Evolutionary conservation across 2,113 vertebrate genomes (phyloP).

Genomic region (Muscicapa adusta): DNA sequence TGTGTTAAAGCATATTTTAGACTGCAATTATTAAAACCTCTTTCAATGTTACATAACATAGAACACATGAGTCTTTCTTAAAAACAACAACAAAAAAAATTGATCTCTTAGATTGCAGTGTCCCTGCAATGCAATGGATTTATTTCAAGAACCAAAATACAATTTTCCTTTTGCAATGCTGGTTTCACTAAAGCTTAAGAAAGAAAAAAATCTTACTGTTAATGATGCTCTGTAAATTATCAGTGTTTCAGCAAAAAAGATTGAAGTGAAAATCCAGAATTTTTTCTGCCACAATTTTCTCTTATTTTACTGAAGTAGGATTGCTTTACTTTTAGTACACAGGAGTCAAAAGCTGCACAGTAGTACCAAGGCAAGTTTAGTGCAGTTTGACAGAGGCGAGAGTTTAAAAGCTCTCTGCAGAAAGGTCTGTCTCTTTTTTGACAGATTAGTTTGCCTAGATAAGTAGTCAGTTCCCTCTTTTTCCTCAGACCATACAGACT

Average conservation of each 20-base stretch:
- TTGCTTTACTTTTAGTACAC: background rate
- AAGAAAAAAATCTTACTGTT: background rate
- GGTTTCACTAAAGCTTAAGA: background rate
- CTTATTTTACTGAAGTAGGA: background rate
- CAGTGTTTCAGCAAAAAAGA: fast-evolving
- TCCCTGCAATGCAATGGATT: background rate
- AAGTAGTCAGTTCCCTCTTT: background rate
- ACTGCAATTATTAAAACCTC: background rate
- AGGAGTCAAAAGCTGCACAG: background rate
- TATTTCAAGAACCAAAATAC: background rate
- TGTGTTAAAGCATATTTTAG: background rate
- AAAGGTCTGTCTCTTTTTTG: background rate
- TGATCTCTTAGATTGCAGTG: background rate
- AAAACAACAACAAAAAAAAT: background rate
- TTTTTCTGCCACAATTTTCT: background rate
- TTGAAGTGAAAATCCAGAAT: background rate
- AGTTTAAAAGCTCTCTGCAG: background rate
- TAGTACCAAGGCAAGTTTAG: background rate
- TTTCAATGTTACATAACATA: background rate
- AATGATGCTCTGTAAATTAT: background rate
- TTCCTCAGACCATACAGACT: background rate
- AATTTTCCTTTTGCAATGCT: background rate
- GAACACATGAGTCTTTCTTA: fast-evolving
- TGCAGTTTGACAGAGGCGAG: background rate
- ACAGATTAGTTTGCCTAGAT: background rate